Conservation (phyloP, 2,797 vertebrate genomes). For the Hephaestus fuliginosus region DNA sequence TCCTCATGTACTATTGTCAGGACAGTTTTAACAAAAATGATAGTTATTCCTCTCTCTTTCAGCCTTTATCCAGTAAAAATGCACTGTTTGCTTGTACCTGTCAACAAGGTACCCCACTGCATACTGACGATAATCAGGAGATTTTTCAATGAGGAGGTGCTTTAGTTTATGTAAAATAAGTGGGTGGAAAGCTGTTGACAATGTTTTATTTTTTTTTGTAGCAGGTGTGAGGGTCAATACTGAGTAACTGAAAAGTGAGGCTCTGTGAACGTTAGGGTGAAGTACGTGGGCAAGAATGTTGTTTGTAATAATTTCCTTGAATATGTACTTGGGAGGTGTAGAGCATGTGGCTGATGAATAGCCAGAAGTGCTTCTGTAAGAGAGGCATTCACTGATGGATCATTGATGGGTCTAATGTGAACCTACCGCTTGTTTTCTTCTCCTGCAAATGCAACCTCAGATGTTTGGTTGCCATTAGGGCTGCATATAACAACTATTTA, state of each 20-base stretch:
- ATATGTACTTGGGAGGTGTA: constrained; percentile 19
- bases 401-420: constrained; percentile 28
- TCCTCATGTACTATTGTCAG: no score
- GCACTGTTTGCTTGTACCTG: constrained; percentile 30
- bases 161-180: constrained; percentile 28
- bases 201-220: constrained; percentile 31
- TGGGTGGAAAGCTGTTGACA: constrained; percentile 22
- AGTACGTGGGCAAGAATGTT: constrained; percentile 30
- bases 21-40: no score
- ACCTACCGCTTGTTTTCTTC: not conserved
- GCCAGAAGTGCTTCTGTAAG: constrained; percentile 13
- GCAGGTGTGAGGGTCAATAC: constrained; percentile 32
- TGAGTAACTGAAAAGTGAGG: constrained; percentile 27
- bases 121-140: constrained; percentile 19
- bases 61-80: constrained; percentile 24
- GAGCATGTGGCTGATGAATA: constrained; percentile 26
- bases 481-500: not conserved
- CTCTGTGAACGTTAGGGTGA: constrained; percentile 17
- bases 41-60: no score
- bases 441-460: constrained; percentile 4
- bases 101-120: constrained; percentile 8
- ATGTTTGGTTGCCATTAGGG: constrained; percentile 40
- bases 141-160: constrained; percentile 24
- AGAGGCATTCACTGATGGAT: not conserved
- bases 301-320: constrained; percentile 41